Percentiles rank a stretch among this genome's conserved stretches.
Evolutionary conservation across 2,797 vertebrate genomes (phyloP).

Genomic region (Ficedula albicollis): DNA sequence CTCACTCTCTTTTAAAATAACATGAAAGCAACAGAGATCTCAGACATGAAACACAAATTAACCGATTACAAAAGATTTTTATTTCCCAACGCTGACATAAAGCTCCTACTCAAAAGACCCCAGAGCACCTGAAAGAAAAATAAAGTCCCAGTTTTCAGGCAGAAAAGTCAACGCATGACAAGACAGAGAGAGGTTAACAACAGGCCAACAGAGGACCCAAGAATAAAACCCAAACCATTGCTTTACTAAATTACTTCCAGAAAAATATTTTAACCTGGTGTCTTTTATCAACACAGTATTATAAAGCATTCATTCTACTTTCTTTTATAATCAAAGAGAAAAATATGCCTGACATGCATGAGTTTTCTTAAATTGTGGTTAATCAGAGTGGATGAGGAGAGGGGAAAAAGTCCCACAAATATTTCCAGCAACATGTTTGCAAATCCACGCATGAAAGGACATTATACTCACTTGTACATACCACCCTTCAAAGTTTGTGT

Average conservation of each 20-base stretch:
- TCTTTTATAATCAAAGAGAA: background rate
- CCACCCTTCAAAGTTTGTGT: background rate
- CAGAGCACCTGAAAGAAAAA: background rate
- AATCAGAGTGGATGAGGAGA: background rate
- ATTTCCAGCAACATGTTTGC: background rate
- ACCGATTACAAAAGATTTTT: background rate
- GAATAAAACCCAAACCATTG: background rate
- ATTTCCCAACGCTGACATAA: background rate
- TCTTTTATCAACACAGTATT: background rate
- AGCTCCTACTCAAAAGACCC: background rate
- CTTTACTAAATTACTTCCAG: background rate
- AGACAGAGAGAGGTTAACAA: background rate
- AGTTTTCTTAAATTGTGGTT: background rate
- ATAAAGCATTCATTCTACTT: background rate
- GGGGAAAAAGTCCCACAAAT: background rate
- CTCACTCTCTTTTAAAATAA: background rate
- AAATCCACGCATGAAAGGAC: background rate
- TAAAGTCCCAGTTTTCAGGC: background rate
- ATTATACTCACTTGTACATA: background rate
- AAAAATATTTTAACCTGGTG: background rate
- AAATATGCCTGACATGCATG: background rate
- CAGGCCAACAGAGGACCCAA: background rate
- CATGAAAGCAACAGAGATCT: background rate
- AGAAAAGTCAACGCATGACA: background rate
- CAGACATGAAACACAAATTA: background rate